These are phyloP conservation scores for Epinotia brunnichana DNA, from an alignment of 2,888 invertebrate genomes.

Conservation along the genomic window DNA sequence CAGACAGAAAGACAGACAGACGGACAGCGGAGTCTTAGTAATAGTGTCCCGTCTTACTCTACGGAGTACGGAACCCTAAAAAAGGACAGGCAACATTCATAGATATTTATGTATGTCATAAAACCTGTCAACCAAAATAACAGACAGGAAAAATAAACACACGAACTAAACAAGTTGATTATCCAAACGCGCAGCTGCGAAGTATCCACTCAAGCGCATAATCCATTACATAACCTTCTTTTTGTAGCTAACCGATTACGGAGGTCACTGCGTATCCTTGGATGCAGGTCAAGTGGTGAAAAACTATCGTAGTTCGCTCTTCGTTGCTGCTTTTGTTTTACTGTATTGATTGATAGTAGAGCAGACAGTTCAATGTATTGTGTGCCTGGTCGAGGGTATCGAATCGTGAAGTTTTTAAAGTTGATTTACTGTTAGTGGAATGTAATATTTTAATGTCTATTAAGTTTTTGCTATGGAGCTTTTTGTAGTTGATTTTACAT, in stretches of 20 bases:
- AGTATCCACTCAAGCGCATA: slow-evolving; percentile 25
- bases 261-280: slow-evolving; percentile 44
- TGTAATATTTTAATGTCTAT: slow-evolving; percentile 22
- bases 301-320: slow-evolving; percentile 7
- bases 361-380: slow-evolving; percentile 10
- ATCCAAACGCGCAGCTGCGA: slow-evolving; percentile 9
- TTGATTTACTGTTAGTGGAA: slow-evolving; percentile 21
- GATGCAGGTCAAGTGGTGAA: slow-evolving; percentile 38
- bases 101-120: not conserved
- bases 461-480: not conserved
- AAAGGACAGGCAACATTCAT: not conserved
- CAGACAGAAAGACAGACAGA: too few species aligned
- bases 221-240: slow-evolving; percentile 33
- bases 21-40: too few species aligned
- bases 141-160: not conserved
- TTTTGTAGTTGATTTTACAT: not conserved
- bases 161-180: slow-evolving; percentile 6
- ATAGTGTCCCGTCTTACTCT: too few species aligned
- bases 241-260: slow-evolving; percentile 28
- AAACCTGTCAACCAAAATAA: not conserved
- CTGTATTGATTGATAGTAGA: not conserved
- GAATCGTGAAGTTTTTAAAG: slow-evolving; percentile 22
- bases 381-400: slow-evolving; percentile 18
- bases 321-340: not conserved
- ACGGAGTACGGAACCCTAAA: too few species aligned